Percentiles rank a stretch among this genome's conserved stretches.
Conservation (phyloP, 2,797 vertebrate species). For the Halcyon badia region DNA sequence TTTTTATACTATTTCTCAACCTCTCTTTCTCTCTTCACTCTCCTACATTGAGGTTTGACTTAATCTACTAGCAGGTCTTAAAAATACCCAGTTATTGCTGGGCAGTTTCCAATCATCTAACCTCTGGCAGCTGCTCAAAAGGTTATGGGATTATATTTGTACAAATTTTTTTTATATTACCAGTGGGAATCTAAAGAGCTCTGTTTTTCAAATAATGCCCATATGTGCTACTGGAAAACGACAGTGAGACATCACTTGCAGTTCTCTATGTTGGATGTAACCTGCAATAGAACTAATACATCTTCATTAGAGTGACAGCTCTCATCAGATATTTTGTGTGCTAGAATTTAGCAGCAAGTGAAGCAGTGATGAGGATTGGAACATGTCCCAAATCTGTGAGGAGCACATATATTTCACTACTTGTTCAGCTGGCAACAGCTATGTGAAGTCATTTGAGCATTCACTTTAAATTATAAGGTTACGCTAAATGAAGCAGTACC, state of each 20-base stretch:
- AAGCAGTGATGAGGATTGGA: constrained; percentile 33
- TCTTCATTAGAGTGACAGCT: constrained; percentile 57
- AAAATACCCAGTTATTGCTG: background rate
- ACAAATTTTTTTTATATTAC: constrained; percentile 19
- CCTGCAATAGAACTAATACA: constrained; percentile 6
- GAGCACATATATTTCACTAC: constrained; percentile 3
- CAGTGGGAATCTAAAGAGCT: constrained; percentile 4
- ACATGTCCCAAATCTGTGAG: background rate
- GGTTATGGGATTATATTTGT: background rate
- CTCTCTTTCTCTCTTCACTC: background rate
- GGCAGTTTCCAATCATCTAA: constrained; percentile 8
- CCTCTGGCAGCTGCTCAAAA: background rate
- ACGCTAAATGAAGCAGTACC: background rate
- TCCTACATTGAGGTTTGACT: background rate
- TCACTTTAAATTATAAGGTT: background rate
- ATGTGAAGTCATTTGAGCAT: background rate
- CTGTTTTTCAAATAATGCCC: constrained; percentile 29
- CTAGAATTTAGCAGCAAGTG: constrained; percentile 18
- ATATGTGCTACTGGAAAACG: constrained; percentile 32
- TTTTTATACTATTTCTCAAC: background rate
- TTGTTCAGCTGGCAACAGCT: background rate
- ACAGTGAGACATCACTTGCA: constrained; percentile 10
- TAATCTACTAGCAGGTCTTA: background rate
- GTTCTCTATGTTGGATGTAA: constrained; percentile 7
- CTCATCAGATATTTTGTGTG: constrained; percentile 2